Conservation (phyloP, 2,797 vertebrate species). For the Propithecus perrieri region DNA sequence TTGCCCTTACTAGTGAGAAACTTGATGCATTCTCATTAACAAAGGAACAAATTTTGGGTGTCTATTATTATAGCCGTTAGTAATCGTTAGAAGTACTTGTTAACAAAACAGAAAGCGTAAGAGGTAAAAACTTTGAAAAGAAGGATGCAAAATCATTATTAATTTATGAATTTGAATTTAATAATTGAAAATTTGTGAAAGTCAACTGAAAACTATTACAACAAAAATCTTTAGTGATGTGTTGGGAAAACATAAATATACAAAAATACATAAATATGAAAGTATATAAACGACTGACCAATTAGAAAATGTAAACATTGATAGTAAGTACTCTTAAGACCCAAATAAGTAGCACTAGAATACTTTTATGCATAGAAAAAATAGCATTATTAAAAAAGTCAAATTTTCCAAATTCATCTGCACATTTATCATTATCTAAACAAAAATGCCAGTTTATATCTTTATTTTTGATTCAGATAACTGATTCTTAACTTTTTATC, state of each 20-base stretch:
- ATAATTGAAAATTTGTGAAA: not conserved
- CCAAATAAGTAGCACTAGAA: not conserved
- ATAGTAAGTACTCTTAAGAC: not conserved
- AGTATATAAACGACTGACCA: not conserved
- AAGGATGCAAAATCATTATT: not conserved
- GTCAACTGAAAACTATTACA: not conserved
- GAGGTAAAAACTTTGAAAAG: not conserved
- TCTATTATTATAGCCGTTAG: not conserved
- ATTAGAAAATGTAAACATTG: not conserved
- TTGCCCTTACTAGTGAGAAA: not conserved
- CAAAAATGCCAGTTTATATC: not conserved
- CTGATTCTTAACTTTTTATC: not conserved
- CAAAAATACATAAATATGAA: not conserved
- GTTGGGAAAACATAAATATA: not conserved
- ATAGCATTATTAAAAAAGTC: not conserved
- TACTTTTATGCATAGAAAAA: not conserved
- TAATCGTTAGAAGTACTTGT: not conserved
- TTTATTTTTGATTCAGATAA: not conserved
- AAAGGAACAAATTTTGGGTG: not conserved
- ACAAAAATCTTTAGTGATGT: not conserved
- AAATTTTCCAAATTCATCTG: not conserved
- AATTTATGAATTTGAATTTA: constrained; percentile 17
- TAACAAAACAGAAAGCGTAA: not conserved
- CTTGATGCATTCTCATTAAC: not conserved
- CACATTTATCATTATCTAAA: not conserved